A percentile compares a stretch with the other conserved stretches of the same genome.
phyloP scores from a whole-genome alignment of 2,888 invertebrate genomes.

The Flexamia atlantica region DNA sequence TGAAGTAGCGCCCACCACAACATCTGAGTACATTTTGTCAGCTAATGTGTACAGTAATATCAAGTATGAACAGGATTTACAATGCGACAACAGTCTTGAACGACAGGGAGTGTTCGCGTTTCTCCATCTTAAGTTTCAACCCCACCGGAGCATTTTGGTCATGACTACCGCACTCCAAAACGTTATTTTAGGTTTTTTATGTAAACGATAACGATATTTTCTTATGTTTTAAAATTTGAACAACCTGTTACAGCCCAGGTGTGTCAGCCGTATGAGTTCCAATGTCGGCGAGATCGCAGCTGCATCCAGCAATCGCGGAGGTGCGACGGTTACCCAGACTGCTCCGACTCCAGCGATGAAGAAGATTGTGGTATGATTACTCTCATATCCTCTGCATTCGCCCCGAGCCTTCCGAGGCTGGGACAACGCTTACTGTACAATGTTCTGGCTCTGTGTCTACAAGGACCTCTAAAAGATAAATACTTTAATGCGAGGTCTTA shows the following conservation, averaged over 20 bases:
- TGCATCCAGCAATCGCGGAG: slow-evolving; percentile 79
- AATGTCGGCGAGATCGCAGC: slow-evolving; percentile 75
- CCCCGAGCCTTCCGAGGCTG: neutral
- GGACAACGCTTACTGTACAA: neutral
- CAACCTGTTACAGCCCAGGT: neutral
- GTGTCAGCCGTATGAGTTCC: slow-evolving; percentile 62
- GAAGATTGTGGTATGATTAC: slow-evolving; percentile 77
- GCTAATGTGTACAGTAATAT: no score
- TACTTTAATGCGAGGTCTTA: slow-evolving; percentile 3
- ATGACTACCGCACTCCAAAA: no score
- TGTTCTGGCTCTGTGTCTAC: slow-evolving; percentile 14
- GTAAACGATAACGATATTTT: no score
- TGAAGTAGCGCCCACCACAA: no score
- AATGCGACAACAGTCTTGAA: no score
- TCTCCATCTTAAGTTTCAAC: no score
- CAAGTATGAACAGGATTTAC: no score
- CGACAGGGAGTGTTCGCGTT: no score
- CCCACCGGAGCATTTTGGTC: no score
- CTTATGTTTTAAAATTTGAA: no score
- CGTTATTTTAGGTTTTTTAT: no score
- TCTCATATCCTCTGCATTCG: slow-evolving; percentile 55
- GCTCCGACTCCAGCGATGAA: slow-evolving; percentile 82
- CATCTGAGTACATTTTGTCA: no score
- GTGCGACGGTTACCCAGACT: slow-evolving; percentile 81
- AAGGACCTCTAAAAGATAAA: slow-evolving; percentile 7